Evolutionary conservation across 2,797 vertebrate genomes (phyloP).

Genomic region (Podargus strigoides): DNA sequence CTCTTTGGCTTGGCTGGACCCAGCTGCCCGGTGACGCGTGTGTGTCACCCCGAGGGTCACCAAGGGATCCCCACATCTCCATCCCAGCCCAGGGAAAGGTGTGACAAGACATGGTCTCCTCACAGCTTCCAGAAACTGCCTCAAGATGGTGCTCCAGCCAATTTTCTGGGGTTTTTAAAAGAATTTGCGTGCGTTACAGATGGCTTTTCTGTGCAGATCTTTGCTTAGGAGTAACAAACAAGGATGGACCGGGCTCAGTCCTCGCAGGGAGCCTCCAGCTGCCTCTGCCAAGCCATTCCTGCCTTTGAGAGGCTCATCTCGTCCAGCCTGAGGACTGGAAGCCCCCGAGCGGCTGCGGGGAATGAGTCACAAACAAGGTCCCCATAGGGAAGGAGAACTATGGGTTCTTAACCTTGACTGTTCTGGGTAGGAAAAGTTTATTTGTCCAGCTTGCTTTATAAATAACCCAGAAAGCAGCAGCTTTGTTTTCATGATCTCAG

Average conservation of each 20-base stretch:
- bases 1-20: not conserved
- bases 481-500: not conserved
- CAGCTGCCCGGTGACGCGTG: fast-evolving
- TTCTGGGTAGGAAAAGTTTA: not conserved
- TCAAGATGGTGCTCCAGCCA: constrained; percentile 43
- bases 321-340: not conserved
- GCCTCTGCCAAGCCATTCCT: not conserved
- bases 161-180: fast-evolving
- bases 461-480: not conserved
- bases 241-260: not conserved
- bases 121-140: not conserved
- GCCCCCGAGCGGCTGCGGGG: not conserved
- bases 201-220: not conserved
- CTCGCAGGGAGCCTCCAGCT: not conserved
- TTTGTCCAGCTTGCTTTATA: constrained; percentile 10
- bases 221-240: fast-evolving
- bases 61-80: not conserved
- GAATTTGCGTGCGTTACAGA: fast-evolving
- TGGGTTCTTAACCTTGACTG: not conserved
- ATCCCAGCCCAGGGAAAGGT: fast-evolving
- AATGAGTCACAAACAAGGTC: not conserved
- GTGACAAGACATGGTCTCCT: fast-evolving
- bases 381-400: not conserved
- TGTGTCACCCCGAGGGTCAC: fast-evolving
- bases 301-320: fast-evolving